Evolutionary conservation across 2,888 invertebrate species (phyloP), one percentile per base, ranked within the genome.

Genomic region (Brenthis ino): DNA sequence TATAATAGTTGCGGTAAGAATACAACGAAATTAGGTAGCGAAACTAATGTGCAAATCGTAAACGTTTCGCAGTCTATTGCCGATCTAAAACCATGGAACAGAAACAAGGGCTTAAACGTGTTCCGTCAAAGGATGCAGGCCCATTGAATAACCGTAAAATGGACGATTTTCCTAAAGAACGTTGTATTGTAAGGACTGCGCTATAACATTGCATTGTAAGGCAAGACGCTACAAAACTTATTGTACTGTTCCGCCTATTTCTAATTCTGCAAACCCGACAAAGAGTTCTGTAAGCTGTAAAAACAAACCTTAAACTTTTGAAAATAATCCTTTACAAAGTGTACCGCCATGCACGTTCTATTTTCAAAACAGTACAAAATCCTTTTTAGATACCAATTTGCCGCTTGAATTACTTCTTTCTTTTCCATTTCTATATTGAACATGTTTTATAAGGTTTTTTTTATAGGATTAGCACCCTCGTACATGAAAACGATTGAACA

Each of bases 311-410:
- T 84, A 86, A 81, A 79, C 78, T 77, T 80, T 77, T 81, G 80
- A 85, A 85, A 80, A 78, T 89, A 92, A 92, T 91, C 92, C 91
- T 82, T 79, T 85, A 83, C 86, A 90, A 89, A 88, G 88, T 80
- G 79, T 75, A 81, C 89, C 90, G 87, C 83, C 80, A 75, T 77
- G 78, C 81, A 79, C 79, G 80, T 79, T 81, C 76, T 90, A 91
- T 92, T 93, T 91, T 81, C 86, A 91, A 92, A 93, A 93, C 91
- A 93, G 91, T 85, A 88, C 88, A 88, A 89, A 87, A 91, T 89
- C 88, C 89, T 80, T 90, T 88, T 92, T 89, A 86, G 87, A 86
- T 89, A 88, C 80, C 87, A 84, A 91, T 93, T 91, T 93, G 87
- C 89, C 90, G 92, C 89, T 81, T 86, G 87, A 87, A 82, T 88